phyloP scores from a whole-genome alignment of 2,888 invertebrate species.

The Sinhomidia bicolor region DNA sequence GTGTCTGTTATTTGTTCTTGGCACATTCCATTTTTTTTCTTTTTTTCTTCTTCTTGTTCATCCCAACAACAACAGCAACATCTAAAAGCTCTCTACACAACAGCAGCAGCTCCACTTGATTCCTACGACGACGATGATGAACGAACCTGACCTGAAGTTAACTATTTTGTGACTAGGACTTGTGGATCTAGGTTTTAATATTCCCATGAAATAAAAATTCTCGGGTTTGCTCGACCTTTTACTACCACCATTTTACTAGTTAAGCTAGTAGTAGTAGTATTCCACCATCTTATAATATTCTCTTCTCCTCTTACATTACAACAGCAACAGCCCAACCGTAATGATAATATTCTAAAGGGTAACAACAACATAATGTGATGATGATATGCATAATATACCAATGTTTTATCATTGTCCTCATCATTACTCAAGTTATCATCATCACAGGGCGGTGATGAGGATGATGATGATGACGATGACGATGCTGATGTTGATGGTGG shows the following conservation, averaged over 20 bases:
- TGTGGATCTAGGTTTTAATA: slow-evolving; percentile 75
- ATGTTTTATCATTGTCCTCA: slow-evolving; percentile 40
- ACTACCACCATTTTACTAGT: slow-evolving; percentile 13
- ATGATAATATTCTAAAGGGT: slow-evolving; percentile 26
- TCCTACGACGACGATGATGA: neutral
- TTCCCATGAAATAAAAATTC: slow-evolving; percentile 73
- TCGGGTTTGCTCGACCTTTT: slow-evolving; percentile 71
- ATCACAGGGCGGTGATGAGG: no score
- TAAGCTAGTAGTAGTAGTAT: neutral
- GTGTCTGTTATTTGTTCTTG: slow-evolving; percentile 63
- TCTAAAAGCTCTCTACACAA: neutral
- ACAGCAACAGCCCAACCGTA: neutral
- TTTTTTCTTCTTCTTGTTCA: no score
- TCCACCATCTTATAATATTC: neutral
- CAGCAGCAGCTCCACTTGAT: neutral
- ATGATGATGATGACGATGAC: no score
- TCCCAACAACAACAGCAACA: slow-evolving; percentile 13
- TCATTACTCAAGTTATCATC: slow-evolving; percentile 28
- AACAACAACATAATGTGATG: slow-evolving; percentile 48
- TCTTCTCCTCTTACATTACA: slow-evolving; percentile 27
- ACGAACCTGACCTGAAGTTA: slow-evolving; percentile 69
- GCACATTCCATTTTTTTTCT: slow-evolving; percentile 71
- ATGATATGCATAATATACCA: slow-evolving; percentile 26
- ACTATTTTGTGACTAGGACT: slow-evolving; percentile 51
- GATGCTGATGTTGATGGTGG: no score